Evolutionary conservation across 2,797 vertebrate species (phyloP), one percentile per base, ranked within the genome.

Genomic region (Hozukius guyotensis): DNA sequence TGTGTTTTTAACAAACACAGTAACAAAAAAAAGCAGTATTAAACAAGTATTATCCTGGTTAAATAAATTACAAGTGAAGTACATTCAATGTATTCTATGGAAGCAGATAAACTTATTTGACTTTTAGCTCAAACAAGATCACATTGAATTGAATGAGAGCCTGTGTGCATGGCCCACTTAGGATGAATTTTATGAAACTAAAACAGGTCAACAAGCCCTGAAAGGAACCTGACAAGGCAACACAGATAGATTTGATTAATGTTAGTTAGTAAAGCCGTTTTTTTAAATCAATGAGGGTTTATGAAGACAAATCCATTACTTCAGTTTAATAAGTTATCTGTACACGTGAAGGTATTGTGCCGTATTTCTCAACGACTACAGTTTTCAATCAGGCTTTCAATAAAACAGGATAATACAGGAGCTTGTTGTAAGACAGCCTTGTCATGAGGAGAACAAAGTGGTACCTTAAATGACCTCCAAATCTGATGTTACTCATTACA

Each of bases 121-220:
- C 53, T 31, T 24, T 55, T 16, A 80, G 0, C 24, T 83, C 61
- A 74, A 89, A 87, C 52, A 78, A 66, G 73, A 78, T 65, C 78
- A 73, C 66, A 49, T 20, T 20, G 46, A 49, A 25, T 11, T 81
- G 32, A 86, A 78, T 66, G 66, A 77, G 78, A 74, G 85, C 25
- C n/a, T 84, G 84, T 81, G 76, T 84, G 70, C 72, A 71, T 92
- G 92, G 75, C 93, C 93, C 90, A 94, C 78, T 93, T 93, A 85
- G 20, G 46, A 63, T 72, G 55, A 76, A 72, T 63, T n/a, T 55
- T 76, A 71, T 66, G 77, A 93, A 93, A 92, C 71, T 84, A 80
- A 93, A 93, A 85, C 91, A 90, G 92, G 93, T 92, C 91, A 89
- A 90, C 82, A 90, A 88, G 82, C 84, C 87, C 56, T 80, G 57